Conservation (phyloP, 2,797 vertebrate genomes). For the Chelmon rostratus region DNA sequence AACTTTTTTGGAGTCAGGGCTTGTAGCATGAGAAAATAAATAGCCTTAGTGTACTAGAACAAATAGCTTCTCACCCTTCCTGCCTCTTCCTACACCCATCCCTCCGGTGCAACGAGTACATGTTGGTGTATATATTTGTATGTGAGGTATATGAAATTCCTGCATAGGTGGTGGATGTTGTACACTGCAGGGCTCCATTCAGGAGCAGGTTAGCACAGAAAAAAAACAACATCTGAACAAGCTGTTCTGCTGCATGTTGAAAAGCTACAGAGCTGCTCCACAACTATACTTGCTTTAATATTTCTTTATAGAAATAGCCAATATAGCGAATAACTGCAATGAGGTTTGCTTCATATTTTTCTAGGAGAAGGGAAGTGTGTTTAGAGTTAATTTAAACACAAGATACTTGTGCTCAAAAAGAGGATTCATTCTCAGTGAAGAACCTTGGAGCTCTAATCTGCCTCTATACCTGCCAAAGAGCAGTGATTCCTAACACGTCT, state of each 20-base stretch:
- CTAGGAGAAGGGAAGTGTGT: background rate
- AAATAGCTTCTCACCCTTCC: background rate
- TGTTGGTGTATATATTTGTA: background rate
- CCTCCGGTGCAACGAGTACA: background rate
- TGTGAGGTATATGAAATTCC: background rate
- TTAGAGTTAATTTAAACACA: too few species aligned
- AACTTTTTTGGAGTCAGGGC: too few species aligned
- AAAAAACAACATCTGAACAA: background rate
- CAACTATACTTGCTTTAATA: conserved; percentile 18
- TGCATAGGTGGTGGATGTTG: conserved; percentile 4
- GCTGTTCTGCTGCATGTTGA: background rate
- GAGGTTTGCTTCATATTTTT: conserved; percentile 9
- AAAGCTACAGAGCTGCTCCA: conserved; percentile 31
- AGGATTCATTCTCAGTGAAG: too few species aligned
- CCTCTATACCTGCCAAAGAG: too few species aligned
- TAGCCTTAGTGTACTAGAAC: background rate
- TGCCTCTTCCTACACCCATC: conserved; percentile 3
- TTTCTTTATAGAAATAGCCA: conserved; percentile 22
- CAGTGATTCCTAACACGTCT: too few species aligned
- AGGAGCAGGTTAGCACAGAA: conserved; percentile 35
- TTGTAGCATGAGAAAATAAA: background rate
- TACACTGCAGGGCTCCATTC: background rate
- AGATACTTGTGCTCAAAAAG: too few species aligned
- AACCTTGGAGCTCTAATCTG: too few species aligned
- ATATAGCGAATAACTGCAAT: background rate